These are phyloP conservation scores for Scaptomyza cyrtandrae DNA, from an alignment of 2,888 invertebrate genomes.

Conservation along the genomic window DNA sequence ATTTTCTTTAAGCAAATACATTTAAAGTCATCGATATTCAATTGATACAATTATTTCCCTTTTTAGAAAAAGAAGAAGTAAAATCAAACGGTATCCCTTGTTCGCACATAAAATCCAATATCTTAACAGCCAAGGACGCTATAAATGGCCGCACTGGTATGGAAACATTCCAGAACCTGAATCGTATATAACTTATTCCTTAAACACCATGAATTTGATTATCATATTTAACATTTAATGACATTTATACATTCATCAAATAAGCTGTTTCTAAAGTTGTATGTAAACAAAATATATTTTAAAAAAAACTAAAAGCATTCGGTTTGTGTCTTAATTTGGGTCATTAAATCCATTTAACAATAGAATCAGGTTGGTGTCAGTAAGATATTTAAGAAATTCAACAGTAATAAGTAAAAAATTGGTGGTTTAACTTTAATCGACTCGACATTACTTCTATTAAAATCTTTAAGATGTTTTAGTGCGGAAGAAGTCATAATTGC, in stretches of 20 bases:
- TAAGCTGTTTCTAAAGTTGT: no score
- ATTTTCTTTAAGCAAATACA: neutral
- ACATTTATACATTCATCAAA: neutral
- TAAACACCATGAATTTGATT: neutral
- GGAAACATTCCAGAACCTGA: no score
- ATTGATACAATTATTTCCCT: neutral
- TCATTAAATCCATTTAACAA: neutral
- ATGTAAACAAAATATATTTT: neutral
- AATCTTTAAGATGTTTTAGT: neutral
- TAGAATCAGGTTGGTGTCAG: neutral
- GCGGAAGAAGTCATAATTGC: neutral
- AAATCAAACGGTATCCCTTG: no score
- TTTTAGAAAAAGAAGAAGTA: neutral
- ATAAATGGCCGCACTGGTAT: no score
- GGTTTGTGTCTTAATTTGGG: neutral
- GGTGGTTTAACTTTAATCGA: neutral
- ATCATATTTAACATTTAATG: constrained; percentile 1
- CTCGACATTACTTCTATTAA: neutral
- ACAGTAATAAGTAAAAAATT: neutral
- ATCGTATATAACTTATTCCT: no score
- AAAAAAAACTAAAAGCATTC: no score
- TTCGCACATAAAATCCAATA: no score
- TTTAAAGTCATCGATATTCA: neutral
- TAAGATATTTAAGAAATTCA: neutral
- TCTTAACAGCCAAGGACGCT: no score